Base-by-base conservation (phyloP, 2,888 invertebrate species). In the Lasius platythorax region DNA sequence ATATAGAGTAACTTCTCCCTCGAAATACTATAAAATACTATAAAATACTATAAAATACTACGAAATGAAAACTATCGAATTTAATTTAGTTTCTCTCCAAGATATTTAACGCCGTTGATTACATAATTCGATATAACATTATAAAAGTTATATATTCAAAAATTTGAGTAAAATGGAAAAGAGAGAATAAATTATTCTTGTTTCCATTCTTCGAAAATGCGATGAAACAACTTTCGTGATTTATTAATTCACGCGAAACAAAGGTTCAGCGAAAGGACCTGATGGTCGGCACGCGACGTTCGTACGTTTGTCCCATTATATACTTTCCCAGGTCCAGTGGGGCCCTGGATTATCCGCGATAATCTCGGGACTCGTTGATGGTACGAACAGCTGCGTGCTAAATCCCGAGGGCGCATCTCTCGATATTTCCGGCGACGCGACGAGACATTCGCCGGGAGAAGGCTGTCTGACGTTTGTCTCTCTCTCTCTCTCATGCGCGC, bases 381-480 rank as follows among this genome's bases (percentile, higher is more conserved):
- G 58, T 37, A 64, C 68, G 68, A 64, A 63, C 70, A 78, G 83
- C 67, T 81, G 83, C 72, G 67, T 70, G 74, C 63, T 64, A 75
- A 81, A 75, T 74, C 61, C 81, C 68, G 50, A 67, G 67, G 30
- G 56, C 18, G 64, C 50, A 12, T 18, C 67, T 68, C 43, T 37
- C 72, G 66, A 84, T 72, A 78, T 84, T 81, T 81, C 56, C 72
- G 46, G 28, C 63, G 40, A 79, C n/a, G 46, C 76, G 15, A 23
- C 64, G 43, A 23, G 9, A n/a, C n/a, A 23, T 18, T 50, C 46
- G 18, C 37, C 28, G 37, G 28, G 40, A 67, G 70, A 67, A 70
- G 68, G 70, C 75, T 15, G 67, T 28, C 61, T 83, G 75, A 84
- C 85, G 88, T 85, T 88, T 87, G 84, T 85, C 82, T 88, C 78